Conservation (phyloP, 2,797 vertebrate genomes). For the Rhinogobio ventralis region DNA sequence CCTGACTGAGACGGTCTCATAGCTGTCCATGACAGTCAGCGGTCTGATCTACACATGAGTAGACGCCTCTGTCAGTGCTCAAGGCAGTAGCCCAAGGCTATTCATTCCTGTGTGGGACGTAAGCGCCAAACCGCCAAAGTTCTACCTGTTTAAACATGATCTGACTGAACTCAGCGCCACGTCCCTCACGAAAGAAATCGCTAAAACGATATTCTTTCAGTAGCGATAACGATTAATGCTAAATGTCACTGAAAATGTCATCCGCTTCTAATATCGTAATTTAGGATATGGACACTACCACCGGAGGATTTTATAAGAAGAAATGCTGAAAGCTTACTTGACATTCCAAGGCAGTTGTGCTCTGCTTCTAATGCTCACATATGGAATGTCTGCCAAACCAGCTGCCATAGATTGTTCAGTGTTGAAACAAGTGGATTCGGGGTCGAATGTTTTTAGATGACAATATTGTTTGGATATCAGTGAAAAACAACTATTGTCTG, state of each 20-base stretch:
- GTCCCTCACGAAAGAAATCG: constrained; percentile 14
- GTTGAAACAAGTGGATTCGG: constrained; percentile 7
- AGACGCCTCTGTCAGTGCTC: constrained; percentile 32
- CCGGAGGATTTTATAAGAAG: constrained; percentile 16
- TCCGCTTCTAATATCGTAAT: constrained; percentile 33
- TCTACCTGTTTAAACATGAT: constrained; percentile 32
- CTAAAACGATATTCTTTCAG: constrained; percentile 32
- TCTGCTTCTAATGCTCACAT: constrained; percentile 11
- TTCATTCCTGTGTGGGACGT: not conserved
- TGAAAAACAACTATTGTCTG: constrained; percentile 1
- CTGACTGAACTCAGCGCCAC: constrained; percentile 27
- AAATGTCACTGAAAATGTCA: constrained; percentile 57
- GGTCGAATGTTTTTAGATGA: not conserved
- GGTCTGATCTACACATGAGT: constrained; percentile 31
- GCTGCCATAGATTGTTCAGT: not conserved
- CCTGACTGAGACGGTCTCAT: constrained; percentile 9
- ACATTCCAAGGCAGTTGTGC: constrained; percentile 24
- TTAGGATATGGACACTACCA: constrained; percentile 28
- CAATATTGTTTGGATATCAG: not conserved
- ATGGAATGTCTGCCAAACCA: not conserved
- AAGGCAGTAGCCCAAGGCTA: constrained; percentile 38
- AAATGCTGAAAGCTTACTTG: constrained; percentile 30
- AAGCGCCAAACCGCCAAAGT: not conserved
- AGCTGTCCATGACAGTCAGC: constrained; percentile 21
- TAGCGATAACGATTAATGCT: constrained; percentile 20